Conservation (phyloP, 1,140 invertebrate genomes). For the Centruroides vittatus region DNA sequence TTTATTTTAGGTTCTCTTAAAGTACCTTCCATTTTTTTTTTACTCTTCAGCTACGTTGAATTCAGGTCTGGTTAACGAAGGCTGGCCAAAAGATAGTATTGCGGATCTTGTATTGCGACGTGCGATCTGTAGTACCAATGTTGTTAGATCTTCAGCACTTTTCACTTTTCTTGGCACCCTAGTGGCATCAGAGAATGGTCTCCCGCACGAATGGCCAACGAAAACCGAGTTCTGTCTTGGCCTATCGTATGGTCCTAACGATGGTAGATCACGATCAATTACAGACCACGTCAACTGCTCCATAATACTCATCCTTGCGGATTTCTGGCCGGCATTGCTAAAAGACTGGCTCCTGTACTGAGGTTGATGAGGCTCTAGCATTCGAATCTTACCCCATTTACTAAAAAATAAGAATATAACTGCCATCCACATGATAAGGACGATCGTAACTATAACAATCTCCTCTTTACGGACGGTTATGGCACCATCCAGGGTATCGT, state of each 20-base stretch:
- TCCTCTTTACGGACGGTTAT: slow-evolving; percentile 62
- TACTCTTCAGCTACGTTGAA: no score
- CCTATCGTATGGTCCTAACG: not conserved
- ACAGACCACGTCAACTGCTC: slow-evolving; percentile 5
- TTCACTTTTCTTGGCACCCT: slow-evolving; percentile 47
- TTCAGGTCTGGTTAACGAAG: no score
- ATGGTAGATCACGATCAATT: slow-evolving; percentile 1
- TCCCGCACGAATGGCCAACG: slow-evolving; percentile 44
- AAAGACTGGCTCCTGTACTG: slow-evolving; percentile 47
- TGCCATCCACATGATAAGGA: slow-evolving; percentile 69
- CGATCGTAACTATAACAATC: slow-evolving; percentile 69
- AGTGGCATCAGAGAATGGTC: slow-evolving; percentile 14
- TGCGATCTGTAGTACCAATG: slow-evolving; percentile 35
- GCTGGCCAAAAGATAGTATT: not conserved
- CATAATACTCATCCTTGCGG: slow-evolving; percentile 4
- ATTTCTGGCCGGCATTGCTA: slow-evolving; percentile 4
- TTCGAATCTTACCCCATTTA: slow-evolving; percentile 78
- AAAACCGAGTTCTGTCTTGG: slow-evolving; percentile 61
- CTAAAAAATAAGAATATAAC: slow-evolving; percentile 73
- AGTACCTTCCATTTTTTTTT: no score
- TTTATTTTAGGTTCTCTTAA: no score
- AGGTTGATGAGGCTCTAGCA: slow-evolving; percentile 69
- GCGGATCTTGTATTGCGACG: slow-evolving; percentile 5
- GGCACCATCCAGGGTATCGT: slow-evolving; percentile 19
- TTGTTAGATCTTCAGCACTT: slow-evolving; percentile 67